Evolutionary conservation across 2,797 vertebrate genomes (phyloP).

Genomic region (Percopsis omiscomaycus): DNA sequence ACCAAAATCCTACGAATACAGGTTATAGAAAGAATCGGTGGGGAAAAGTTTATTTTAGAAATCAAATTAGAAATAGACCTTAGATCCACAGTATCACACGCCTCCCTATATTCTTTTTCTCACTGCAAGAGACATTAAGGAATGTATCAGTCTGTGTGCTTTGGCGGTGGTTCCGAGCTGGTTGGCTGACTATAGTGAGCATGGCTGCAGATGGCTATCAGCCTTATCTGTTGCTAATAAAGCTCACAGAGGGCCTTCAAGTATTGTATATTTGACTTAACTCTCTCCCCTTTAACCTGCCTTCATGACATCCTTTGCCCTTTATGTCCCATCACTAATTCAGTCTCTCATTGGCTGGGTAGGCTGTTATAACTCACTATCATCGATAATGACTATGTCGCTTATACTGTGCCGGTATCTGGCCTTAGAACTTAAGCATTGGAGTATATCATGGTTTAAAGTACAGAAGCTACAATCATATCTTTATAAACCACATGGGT

Average conservation of each 20-base stretch:
- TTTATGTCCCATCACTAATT: constrained; percentile 1
- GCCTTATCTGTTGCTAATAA: constrained; percentile 72
- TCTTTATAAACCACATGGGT: constrained; percentile 27
- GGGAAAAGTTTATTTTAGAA: constrained; percentile 35
- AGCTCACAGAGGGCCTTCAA: constrained; percentile 61
- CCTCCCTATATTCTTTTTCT: constrained; percentile 9
- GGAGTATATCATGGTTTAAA: constrained; percentile 43
- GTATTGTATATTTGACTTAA: constrained; percentile 50
- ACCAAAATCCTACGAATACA: constrained; percentile 20
- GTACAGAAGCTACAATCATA: constrained; percentile 36
- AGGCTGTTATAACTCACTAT: constrained; percentile 14
- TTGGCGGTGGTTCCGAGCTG: constrained; percentile 60
- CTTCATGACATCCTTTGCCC: constrained; percentile 13
- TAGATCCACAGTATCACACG: constrained; percentile 30
- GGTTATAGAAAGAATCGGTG: constrained; percentile 6
- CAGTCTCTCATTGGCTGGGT: background rate
- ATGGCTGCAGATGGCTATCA: constrained; percentile 71
- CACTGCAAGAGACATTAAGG: constrained; percentile 60
- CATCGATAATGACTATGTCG: constrained; percentile 30
- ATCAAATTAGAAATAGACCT: constrained; percentile 39
- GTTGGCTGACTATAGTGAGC: constrained; percentile 54
- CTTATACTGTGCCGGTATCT: constrained; percentile 11
- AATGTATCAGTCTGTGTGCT: constrained; percentile 67
- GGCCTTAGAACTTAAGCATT: constrained; percentile 25
- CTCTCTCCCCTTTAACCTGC: constrained; percentile 34